These are phyloP conservation scores for Hydrocynus forskahlii DNA, from an alignment of 2,797 vertebrate species.

Conservation along the genomic window DNA sequence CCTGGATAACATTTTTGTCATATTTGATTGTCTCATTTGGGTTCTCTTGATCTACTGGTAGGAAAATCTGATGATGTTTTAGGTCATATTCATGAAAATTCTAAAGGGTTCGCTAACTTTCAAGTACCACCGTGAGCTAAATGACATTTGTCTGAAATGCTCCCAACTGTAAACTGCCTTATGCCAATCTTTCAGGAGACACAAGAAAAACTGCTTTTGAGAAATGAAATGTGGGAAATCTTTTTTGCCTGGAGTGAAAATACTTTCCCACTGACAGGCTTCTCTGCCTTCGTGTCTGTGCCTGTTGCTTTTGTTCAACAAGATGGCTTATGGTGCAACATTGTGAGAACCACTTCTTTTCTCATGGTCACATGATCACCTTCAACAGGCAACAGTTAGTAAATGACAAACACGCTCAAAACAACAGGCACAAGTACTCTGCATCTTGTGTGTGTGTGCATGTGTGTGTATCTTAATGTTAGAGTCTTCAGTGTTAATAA, in stretches of 20 bases:
- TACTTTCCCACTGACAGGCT: conserved; percentile 60
- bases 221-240: conserved; percentile 58
- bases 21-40: too few species aligned
- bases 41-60: too few species aligned
- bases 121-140: conserved; percentile 1
- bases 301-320: conserved; percentile 60
- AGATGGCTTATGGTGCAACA: conserved; percentile 47
- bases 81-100: too few species aligned
- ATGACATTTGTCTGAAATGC: conserved; percentile 35
- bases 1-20: too few species aligned
- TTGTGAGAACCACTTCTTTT: conserved; percentile 60
- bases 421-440: conserved; percentile 10
- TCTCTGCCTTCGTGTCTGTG: conserved; percentile 55
- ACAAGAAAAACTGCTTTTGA: conserved; percentile 57
- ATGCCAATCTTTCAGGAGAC: conserved; percentile 54
- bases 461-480: not conserved
- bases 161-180: conserved; percentile 45
- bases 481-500: not conserved
- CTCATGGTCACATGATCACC: conserved; percentile 55
- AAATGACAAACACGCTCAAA: conserved; percentile 32
- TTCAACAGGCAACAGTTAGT: conserved; percentile 54
- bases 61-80: too few species aligned
- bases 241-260: conserved; percentile 56
- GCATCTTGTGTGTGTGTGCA: not conserved
- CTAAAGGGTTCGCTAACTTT: too few species aligned